Base-by-base conservation (phyloP, 2,888 invertebrate genomes). In the Micropterix aruncella region DNA sequence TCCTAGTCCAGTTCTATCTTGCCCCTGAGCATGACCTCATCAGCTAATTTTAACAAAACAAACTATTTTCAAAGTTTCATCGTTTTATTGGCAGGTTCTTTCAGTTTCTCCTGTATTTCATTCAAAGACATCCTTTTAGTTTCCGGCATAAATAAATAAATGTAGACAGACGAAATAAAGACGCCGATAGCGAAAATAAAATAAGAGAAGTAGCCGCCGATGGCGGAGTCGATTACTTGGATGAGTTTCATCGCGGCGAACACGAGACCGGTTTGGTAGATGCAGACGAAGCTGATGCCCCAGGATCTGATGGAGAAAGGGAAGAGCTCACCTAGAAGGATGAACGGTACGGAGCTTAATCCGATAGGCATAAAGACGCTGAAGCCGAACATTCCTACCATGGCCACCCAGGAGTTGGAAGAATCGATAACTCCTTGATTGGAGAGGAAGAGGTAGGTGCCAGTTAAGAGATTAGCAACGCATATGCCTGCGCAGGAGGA, bases 381-480 rank as follows among this genome's bases (percentile, higher is more conserved):
- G 16, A 42, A 40, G 7, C 36, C 18, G 37, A 36, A 47, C 17
- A 47, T 38, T n/a, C 44, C 47, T 3, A 27, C 15, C 27, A 47
- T 40, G 7, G 40, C 40, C 2, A 47, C 19, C 44, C 47, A 47
- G 9, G 42, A 38, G 17, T 47, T 42, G 5, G 5, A 5, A 7
- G 7, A 7, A 27, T 12, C 44, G 7, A 49, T 19, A n/a, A 37
- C 2, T 9, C 38, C 18, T 7, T 17, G 41, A 45, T 50, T 40
- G 39, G 44, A 15, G 12, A 50, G 37, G 37, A 46, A 47, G 12
- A 50, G 18, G 37, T 50, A 50, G 38, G 46, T 47, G 41, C 47
- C 50, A 18, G 47, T 37, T 2, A 36, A 16, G 16, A 42, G 47
- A 12, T 48, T 50, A 1, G 50, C 44, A 14, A 39, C 9, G 3